Percentiles rank a stretch among this genome's conserved stretches.
Conservation (phyloP, 2,888 invertebrate genomes). For the Hemicrepidius hirtus region DNA sequence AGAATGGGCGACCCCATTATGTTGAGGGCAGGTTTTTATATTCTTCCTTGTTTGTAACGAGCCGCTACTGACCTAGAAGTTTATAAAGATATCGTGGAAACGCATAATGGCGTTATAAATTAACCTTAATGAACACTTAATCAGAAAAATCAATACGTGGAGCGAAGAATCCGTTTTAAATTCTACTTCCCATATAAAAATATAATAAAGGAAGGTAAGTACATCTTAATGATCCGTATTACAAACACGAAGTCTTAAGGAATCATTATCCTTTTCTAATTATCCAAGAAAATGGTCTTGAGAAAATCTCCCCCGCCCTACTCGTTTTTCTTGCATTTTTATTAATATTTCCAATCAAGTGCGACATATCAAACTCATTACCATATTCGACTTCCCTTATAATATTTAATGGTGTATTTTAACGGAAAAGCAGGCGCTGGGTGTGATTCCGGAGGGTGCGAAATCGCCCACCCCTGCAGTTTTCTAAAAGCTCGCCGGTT, state of each 20-base stretch:
- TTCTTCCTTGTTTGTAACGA: no score
- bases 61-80: no score
- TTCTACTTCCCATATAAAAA: not conserved
- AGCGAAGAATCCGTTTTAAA: no score
- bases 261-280: not conserved
- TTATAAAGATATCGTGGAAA: conserved; percentile 12
- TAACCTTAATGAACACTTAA: conserved; percentile 27
- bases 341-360: not conserved
- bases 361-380: conserved; percentile 8
- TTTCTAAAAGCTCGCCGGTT: conserved; percentile 17
- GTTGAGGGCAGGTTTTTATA: no score
- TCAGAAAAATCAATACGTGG: conserved; percentile 10
- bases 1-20: no score
- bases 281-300: not conserved
- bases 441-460: conserved; percentile 21
- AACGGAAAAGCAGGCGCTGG: conserved; percentile 17
- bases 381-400: conserved; percentile 12
- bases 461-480: conserved; percentile 14
- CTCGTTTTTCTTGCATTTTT: not conserved
- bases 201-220: not conserved
- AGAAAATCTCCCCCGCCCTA: not conserved
- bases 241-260: not conserved
- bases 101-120: conserved; percentile 18
- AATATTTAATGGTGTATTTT: not conserved
- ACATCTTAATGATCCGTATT: not conserved